Evolutionary conservation across 2,888 invertebrate genomes (phyloP).

Genomic region (Patella ulyssiponensis): DNA sequence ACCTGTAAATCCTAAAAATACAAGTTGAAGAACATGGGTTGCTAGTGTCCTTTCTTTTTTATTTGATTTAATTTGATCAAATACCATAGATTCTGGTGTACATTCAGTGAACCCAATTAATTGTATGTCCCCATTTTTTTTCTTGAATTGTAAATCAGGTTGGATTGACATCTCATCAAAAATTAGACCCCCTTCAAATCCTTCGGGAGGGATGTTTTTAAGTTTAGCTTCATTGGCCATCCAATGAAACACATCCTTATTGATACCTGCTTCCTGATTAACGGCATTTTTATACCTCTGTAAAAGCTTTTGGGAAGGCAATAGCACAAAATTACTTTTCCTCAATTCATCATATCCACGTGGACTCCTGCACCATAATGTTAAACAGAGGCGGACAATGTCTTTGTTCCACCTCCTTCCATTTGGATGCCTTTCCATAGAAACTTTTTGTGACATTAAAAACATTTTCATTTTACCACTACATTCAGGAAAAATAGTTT

Average conservation of each 20-base stretch:
- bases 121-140: conserved; percentile 30
- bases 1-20: conserved; percentile 38
- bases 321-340: conserved; percentile 28
- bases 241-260: conserved; percentile 39
- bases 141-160: conserved; percentile 37
- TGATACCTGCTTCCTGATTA: conserved; percentile 36
- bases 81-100: conserved; percentile 36
- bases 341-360: conserved; percentile 32
- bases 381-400: conserved; percentile 32
- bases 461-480: not conserved
- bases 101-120: conserved; percentile 35
- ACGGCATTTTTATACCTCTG: conserved; percentile 33
- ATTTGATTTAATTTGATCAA: conserved; percentile 17
- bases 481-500: not conserved
- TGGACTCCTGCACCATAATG: conserved; percentile 36
- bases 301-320: conserved; percentile 35
- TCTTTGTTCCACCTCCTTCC: conserved; percentile 20
- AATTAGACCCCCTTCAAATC: conserved; percentile 37
- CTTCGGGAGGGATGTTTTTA: conserved; percentile 32
- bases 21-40: conserved; percentile 37
- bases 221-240: conserved; percentile 39
- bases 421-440: not conserved
- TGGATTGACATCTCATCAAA: conserved; percentile 46
- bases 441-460: not conserved
- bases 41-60: conserved; percentile 25